A percentile compares a stretch with the other conserved stretches of the same genome.
These are phyloP conservation scores for Phortica okadai DNA, from an alignment of 2,888 invertebrate species.

Conservation along the genomic window DNA sequence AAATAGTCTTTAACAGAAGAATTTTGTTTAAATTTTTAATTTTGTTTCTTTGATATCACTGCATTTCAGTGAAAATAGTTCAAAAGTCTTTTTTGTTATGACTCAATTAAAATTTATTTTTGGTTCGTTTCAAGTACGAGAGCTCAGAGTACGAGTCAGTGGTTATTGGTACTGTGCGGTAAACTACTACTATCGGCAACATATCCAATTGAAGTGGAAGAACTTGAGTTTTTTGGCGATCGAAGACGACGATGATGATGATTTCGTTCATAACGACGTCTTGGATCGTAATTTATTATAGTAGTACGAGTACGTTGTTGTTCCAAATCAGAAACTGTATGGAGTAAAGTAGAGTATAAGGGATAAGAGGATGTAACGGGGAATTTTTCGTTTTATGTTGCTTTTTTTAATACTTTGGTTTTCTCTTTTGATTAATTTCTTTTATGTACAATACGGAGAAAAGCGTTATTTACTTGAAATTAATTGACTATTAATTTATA, in stretches of 20 bases:
- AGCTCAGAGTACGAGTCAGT: slow-evolving; percentile 36
- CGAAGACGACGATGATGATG: slow-evolving; percentile 55
- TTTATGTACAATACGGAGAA: slow-evolving; percentile 35
- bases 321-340: slow-evolving; percentile 72
- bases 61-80: background rate
- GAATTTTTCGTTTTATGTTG: slow-evolving; percentile 22
- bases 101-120: slow-evolving; percentile 6
- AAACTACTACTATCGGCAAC: slow-evolving; percentile 73
- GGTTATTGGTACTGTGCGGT: slow-evolving; percentile 54
- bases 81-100: background rate
- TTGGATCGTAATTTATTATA: slow-evolving; percentile 71
- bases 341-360: slow-evolving; percentile 58
- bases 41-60: slow-evolving; percentile 41
- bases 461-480: slow-evolving; percentile 39
- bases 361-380: background rate
- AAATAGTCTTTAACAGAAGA: slow-evolving; percentile 61
- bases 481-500: background rate
- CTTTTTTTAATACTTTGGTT: background rate
- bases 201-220: slow-evolving; percentile 68
- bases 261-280: slow-evolving; percentile 59
- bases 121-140: slow-evolving; percentile 3
- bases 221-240: slow-evolving; percentile 50
- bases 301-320: slow-evolving; percentile 58
- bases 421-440: slow-evolving; percentile 30
- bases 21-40: slow-evolving; percentile 51